Evolutionary conservation across 1,140 invertebrate species (phyloP), one percentile per base, ranked within the genome.

Genomic region (Diabrotica virgifera): DNA sequence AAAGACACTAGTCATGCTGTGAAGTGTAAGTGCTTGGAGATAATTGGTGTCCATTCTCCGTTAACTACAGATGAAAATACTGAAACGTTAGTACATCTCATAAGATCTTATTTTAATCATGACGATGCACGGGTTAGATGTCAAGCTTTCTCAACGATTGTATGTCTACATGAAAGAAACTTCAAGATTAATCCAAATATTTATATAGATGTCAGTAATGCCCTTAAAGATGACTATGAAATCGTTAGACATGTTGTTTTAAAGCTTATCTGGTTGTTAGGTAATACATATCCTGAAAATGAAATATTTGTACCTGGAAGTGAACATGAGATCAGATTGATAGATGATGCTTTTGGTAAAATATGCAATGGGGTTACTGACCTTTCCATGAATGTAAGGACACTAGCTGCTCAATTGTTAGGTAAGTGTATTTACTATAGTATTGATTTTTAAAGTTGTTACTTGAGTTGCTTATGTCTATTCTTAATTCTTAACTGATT

Each of bases 301-400:
- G 82, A 87, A 60, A 83, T 91, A 60, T 82, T 84, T 6, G 76
- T 88, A 36, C 81, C 83, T 59, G 89, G 88, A 66, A 87, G 87
- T 60, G 89, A 90, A 67, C 87, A 87, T 66, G 89, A 91, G 50
- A 87, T 94, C 61, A 85, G 95, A 10, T 82, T 99, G 69, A 90
- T 95, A 24, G 97, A 99, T 80, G 95, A 98, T 80, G 96, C 95
- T 0, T 99, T 99, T 85, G 92, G 92, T 35, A 92, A 95, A 80
- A 90, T 99, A 35, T 99, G 97, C 77, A 90, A 91, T 70, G 87
- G 93, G 8, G 89, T 98, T 52, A 97, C 94, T 73, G 97, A 99
- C 80, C 83, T 96, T n/a, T 95, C 89, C 7, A 89, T 93, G 78
- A 85, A 87, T 63, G 93, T 96, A 8, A 84, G 94, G 69, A 89